Base-by-base conservation (phyloP, 2,113 vertebrate genomes). In the Cottus gobio region DNA sequence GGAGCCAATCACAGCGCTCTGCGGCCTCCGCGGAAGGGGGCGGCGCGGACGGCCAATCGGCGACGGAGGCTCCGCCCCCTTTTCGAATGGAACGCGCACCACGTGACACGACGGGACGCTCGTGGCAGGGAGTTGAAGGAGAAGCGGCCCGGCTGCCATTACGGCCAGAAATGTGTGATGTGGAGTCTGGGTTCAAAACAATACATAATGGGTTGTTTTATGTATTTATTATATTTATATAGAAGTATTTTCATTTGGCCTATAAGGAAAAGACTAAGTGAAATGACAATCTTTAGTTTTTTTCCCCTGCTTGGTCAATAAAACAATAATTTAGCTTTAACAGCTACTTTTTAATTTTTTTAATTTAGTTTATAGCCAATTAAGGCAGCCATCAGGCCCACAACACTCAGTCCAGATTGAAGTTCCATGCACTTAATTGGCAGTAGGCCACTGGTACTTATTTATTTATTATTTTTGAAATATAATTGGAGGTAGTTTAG, bases 1-100 rank as follows among this genome's bases (percentile, higher is more conserved):
- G 0, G 75, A 84, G 87, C 97, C 97, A 97, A 97, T 97, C 95
- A 82, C 22, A 37, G 84, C 54, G 64, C 90, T 58, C 18, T 37
- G 65, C 60, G 52, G 46, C 50, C 56, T 91, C 78, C n/a, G n/a
- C 22, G 10, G 48, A 7, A 34, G 93, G 84, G 85, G 91, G 93
- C 93, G 90, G 89, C 15, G 39, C 18, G 30, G 26, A 0, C 9
- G 71, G 16, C 94, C 96, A 97, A 95, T 96, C 0, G 56, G 39
- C 36, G 18, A 20, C 48, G 2, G 71, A 57, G 13, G 36, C 3
- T 85, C 78, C 88, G 77, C 90, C 83, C 83, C 78, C 48, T 42
- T 13, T 37, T 44, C 16, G 37, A 58, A 58, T 39, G 77, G 44
- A 78, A 16, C 44, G 0, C 61, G 18, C 7, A 20, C 20, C 82